These are phyloP conservation scores for Pegoplata infirma DNA, from an alignment of 2,888 invertebrate species.

Conservation along the genomic window DNA sequence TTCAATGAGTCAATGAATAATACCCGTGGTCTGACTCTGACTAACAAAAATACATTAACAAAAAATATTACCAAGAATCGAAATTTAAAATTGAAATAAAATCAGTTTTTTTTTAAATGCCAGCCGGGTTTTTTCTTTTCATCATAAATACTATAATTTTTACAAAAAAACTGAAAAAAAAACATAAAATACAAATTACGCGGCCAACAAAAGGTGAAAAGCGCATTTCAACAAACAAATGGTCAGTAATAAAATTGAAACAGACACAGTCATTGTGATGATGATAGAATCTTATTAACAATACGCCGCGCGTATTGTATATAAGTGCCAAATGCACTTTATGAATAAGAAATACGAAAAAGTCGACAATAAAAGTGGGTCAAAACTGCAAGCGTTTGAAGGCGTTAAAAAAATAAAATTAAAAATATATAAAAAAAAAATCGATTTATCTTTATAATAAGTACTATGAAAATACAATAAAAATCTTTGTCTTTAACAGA, in stretches of 20 bases:
- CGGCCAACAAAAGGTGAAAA: conserved; percentile 50
- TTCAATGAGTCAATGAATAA: conserved; percentile 58
- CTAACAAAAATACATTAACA: not conserved
- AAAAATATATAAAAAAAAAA: conserved; percentile 21
- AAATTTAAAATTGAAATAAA: conserved; percentile 7
- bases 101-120: conserved; percentile 37
- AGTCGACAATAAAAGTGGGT: conserved; percentile 57
- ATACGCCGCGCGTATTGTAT: not conserved
- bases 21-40: no score
- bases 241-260: not conserved
- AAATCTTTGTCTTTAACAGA: not conserved
- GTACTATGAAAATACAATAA: not conserved
- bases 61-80: conserved; percentile 1
- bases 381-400: conserved; percentile 55
- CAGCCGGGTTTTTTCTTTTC: conserved; percentile 51
- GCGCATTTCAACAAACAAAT: not conserved
- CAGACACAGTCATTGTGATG: conserved; percentile 4
- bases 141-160: conserved; percentile 13
- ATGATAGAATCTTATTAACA: conserved; percentile 19
- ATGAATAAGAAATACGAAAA: conserved; percentile 11
- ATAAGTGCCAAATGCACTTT: conserved; percentile 51
- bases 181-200: no score
- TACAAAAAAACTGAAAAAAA: no score
- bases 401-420: conserved; percentile 34
- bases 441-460: conserved; percentile 20